These are phyloP conservation scores for Lysandra coridon DNA, from an alignment of 2,888 invertebrate genomes.

Conservation along the genomic window DNA sequence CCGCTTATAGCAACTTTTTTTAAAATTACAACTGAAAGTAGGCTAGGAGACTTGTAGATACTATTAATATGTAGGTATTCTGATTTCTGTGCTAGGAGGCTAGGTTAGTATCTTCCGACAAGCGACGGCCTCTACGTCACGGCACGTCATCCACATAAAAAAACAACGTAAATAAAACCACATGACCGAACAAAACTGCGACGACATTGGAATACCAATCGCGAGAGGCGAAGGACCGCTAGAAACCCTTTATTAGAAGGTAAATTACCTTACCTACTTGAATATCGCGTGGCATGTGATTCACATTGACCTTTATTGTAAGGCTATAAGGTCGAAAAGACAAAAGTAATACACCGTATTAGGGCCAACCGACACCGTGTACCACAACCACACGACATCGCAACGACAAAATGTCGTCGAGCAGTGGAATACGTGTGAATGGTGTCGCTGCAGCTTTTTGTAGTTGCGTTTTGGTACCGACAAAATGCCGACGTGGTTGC, in stretches of 20 bases:
- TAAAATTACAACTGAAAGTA: too few species aligned
- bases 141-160: neutral
- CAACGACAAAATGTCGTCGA: too few species aligned
- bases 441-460: too few species aligned
- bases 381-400: too few species aligned
- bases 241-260: constrained; percentile 3
- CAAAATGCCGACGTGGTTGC: too few species aligned
- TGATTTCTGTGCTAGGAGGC: too few species aligned
- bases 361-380: too few species aligned
- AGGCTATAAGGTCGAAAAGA: neutral
- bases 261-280: constrained; percentile 8
- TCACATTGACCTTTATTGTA: neutral
- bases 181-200: neutral
- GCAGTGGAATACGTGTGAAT: too few species aligned
- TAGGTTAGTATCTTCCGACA: neutral
- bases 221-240: constrained; percentile 14
- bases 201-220: neutral
- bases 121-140: neutral
- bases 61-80: too few species aligned
- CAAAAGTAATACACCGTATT: neutral
- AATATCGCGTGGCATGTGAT: neutral
- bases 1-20: too few species aligned
- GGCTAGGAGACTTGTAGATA: too few species aligned
- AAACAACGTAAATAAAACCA: neutral
- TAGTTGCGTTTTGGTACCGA: too few species aligned